phyloP scores from a whole-genome alignment of 2,113 vertebrate genomes.

The Bujurquina vittata region DNA sequence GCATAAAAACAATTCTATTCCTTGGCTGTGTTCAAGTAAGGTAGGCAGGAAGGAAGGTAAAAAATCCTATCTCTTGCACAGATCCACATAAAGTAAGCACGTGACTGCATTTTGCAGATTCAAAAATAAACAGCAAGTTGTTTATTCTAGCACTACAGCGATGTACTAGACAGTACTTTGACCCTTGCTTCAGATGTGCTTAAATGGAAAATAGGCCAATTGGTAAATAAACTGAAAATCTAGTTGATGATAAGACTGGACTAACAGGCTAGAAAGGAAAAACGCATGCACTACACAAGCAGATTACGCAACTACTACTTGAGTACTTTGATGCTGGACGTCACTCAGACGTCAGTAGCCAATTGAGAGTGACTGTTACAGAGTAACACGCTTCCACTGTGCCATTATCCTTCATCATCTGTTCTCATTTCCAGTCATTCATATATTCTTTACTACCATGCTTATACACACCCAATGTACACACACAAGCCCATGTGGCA shows the following conservation, averaged over 20 bases:
- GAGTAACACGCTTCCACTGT: not conserved
- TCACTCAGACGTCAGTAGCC: not conserved
- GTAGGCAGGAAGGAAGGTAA: not conserved
- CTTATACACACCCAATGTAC: not conserved
- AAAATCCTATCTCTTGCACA: not conserved
- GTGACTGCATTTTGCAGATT: not conserved
- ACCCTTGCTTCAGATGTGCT: not conserved
- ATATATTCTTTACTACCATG: not conserved
- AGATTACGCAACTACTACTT: not conserved
- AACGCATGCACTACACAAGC: not conserved
- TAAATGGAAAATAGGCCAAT: not conserved
- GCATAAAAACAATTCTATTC: rapidly evolving
- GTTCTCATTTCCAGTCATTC: not conserved
- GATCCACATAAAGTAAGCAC: not conserved
- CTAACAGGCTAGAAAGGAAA: not conserved
- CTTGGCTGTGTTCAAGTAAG: not conserved
- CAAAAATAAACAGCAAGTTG: not conserved
- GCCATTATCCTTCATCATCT: conserved; percentile 24
- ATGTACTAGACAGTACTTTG: not conserved
- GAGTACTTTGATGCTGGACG: not conserved
- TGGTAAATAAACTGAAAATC: conserved; percentile 8
- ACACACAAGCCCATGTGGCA: not conserved
- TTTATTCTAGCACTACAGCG: not conserved
- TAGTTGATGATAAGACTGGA: not conserved
- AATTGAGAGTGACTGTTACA: not conserved